Conservation (phyloP, 64 coral and sea anemone species). For the Anthopleura sola region DNA sequence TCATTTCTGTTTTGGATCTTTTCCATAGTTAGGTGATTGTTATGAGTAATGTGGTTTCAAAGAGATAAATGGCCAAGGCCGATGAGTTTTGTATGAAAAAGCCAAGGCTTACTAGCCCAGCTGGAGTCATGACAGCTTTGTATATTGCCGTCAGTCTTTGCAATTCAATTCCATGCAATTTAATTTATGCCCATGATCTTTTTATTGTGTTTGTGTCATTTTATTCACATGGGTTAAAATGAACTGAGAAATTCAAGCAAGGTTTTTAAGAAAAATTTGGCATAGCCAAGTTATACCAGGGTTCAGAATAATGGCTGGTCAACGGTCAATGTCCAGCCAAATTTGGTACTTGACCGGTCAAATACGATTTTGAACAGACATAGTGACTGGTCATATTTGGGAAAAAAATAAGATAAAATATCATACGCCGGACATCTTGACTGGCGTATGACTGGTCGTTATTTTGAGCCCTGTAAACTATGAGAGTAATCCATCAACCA, state of each 20-base stretch:
- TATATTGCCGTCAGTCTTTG: neutral
- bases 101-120: slow-evolving; percentile 9
- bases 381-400: no score
- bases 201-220: slow-evolving; percentile 12
- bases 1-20: neutral
- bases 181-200: slow-evolving; percentile 27
- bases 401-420: no score
- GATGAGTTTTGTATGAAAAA: neutral
- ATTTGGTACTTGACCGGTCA: no score
- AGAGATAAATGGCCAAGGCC: slow-evolving; percentile 12
- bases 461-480: no score
- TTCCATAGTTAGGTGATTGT: slow-evolving; percentile 27
- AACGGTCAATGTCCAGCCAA: no score
- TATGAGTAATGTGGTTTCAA: slow-evolving; percentile 25
- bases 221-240: slow-evolving; percentile 9
- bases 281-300: neutral
- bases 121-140: neutral
- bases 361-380: no score
- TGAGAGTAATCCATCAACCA: no score
- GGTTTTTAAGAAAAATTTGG: neutral
- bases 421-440: no score
- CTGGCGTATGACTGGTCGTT: no score
- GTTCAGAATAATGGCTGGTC: no score
- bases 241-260: neutral
- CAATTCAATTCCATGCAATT: slow-evolving; percentile 9